Evolutionary conservation across 2,888 invertebrate genomes (phyloP), one percentile per base, ranked within the genome.

Genomic region (Ectobius pallidus): DNA sequence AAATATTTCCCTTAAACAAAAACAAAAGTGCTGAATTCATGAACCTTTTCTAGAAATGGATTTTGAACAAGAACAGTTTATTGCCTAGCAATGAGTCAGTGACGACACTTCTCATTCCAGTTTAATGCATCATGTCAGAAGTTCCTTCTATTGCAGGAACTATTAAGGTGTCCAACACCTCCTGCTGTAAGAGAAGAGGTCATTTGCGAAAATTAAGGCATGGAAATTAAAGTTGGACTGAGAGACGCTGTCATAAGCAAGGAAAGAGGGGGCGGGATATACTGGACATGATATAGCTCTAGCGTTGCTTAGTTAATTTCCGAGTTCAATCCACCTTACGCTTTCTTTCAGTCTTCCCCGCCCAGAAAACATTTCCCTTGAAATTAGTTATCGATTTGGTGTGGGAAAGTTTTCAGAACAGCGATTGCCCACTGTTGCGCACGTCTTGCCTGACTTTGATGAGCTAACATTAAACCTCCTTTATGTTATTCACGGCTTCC

Each of bases 301-400:
- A 39, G 63, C 22, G 22, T 20, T 67, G 30, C 61, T 67, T 46
- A 30, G 44, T 67, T 67, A 49, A 67, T 67, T 67, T 46, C 49
- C 67, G 32, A 30, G 49, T 4, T 7, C 71, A 18, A n/a, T 20
- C 52, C 0, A 20, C n/a, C n/a, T 32, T 49, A 30, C 30, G 20
- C 52, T 52, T 44, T 25, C 63, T 63, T 6, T n/a, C n/a, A n/a
- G n/a, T n/a, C 39, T 34, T 20, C 32, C 71, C 34, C 62, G 22
- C 71, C 63, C 69, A 55, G 34, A 63, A 63, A 39, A 22, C 63
- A 39, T 63, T 63, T 63, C 63, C 39, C 63, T 63, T 63, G 34
- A 63, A 63, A 63, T 63, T 63, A 63, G 63, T 63, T 63, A 63
- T 63, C 63, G 63, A 63, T 63, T 63, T 63, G 25, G 34, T 63